Percentiles rank a stretch among this genome's conserved stretches.
Conservation (phyloP, 2,797 vertebrate species). For the Ctenochaetus hawaiiensis region DNA sequence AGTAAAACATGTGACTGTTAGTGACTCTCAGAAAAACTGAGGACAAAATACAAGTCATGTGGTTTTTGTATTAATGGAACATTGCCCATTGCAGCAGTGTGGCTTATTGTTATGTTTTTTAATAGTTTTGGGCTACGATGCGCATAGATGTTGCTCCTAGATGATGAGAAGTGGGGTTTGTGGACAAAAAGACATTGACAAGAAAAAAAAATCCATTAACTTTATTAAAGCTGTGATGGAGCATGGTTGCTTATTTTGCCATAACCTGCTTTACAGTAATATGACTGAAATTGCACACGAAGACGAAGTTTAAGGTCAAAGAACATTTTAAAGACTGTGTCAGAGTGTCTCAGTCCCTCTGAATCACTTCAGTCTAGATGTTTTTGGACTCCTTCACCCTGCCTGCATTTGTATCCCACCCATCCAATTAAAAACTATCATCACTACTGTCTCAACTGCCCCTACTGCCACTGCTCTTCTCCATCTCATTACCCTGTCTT, state of each 20-base stretch:
- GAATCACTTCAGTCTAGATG: constrained; percentile 21
- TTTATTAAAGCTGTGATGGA: not conserved
- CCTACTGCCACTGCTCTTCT: constrained; percentile 17
- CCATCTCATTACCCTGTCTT: constrained; percentile 28
- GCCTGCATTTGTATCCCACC: constrained; percentile 24
- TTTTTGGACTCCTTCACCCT: constrained; percentile 17
- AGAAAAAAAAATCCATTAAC: not conserved
- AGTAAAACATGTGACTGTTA: too few species aligned
- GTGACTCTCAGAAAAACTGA: too few species aligned
- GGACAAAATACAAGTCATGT: too few species aligned
- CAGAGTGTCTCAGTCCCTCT: constrained; percentile 8
- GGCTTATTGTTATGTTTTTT: too few species aligned
- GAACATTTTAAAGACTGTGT: constrained; percentile 29
- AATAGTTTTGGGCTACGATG: too few species aligned
- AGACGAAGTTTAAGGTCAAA: constrained; percentile 30
- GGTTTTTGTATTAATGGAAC: too few species aligned
- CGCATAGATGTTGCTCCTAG: too few species aligned
- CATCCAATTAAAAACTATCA: constrained; percentile 27
- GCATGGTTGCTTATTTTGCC: not conserved
- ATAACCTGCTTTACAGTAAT: constrained; percentile 2
- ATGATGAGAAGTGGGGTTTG: not conserved
- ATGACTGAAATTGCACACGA: not conserved
- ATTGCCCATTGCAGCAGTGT: too few species aligned
- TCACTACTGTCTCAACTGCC: constrained; percentile 37
- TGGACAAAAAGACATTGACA: not conserved